Base-by-base conservation (phyloP, 1,140 invertebrate species). In the Aricia agestis region DNA sequence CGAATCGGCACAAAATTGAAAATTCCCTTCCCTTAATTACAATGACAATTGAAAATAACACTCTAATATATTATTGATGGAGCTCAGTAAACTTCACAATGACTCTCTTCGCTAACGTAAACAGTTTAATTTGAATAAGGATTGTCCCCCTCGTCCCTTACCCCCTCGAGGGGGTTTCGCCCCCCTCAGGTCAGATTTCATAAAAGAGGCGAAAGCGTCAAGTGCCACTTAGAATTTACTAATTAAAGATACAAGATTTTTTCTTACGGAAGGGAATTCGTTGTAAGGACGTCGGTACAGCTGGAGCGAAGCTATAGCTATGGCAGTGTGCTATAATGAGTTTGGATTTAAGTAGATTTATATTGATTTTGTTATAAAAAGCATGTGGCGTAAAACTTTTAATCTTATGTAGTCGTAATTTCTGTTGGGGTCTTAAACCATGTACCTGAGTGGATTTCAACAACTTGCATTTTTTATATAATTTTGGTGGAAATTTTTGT, bases 231-330 rank as follows among this genome's bases (percentile, higher is more conserved):
- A 69, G 57, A 69, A 69, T 69, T 69, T 59, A 69, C 68, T 69
- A 69, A 69, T 69, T 69, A 59, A 69, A 69, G 68, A 69, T 69
- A 69, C 57, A 58, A 52, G 58, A 17, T 32, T 58, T 69, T 69
- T 63, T 63, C 15, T 59, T 25, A 63, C 59, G 19, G 58, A 58
- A 25, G 25, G 25, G 52, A 31, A 32, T 59, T 69, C n/a, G 15
- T 32, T 18, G 9, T 59, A 59, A 69, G 25, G 52, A 1, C 6
- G 9, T 11, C 45, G 9, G 0, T n/a, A 68, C 15, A 42, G 17
- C 25, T n/a, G 6, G 0, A 68, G 67, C 67, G 18, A 57, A 25
- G 67, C 42, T 68, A 45, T 66, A 45, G 9, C n/a, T n/a, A n/a
- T n/a, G n/a, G n/a, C n/a, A n/a, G n/a, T n/a, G n/a, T n/a, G n/a